Evolutionary conservation across 2,113 vertebrate species (phyloP), one percentile per base, ranked within the genome.

Genomic region (Ondatra zibethicus): DNA sequence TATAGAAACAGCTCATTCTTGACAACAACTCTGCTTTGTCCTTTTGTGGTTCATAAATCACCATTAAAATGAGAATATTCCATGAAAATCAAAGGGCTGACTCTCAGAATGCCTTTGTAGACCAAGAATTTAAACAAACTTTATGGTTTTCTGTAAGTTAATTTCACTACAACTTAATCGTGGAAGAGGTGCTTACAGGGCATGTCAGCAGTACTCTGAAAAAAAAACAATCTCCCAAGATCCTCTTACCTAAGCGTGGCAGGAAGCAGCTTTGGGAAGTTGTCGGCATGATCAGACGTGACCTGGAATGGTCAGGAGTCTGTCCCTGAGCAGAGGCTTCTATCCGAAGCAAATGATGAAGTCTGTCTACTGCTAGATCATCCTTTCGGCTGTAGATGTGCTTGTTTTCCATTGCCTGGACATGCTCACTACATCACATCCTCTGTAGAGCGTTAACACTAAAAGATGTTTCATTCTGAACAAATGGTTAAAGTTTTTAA

Each of bases 401-500:
- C 66, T 3, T 93, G 72, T 19, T 81, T 91, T 89, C 89, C 7
- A 73, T 84, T 84, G 58, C 33, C 91, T n/a, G 33, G 58, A 39
- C 21, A 45, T 65, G 19, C 81, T 55, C 78, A 55, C 52, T 90
- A 19, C 12, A 33, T 61, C 31, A 10, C n/a, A 58, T 58, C 5
- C 55, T 3, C 55, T 21, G 55, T 19, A 58, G 55, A 52, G 70
- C 42, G 31, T 33, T 81, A 16, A 8, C 42, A 92, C 47, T 75
- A 39, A 91, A 91, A 73, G 7, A 78, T 88, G 21, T 88, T 19
- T 75, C 50, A 47, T 33, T 17, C 45, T 47, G 42, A 29, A 50
- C 52, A 58, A 66, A 36, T 85, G 86, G 52, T 70, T 86, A 66
- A 75, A 70, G 39, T 68, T 93, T 91, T 80, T 81, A 92, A 93